Conservation (phyloP, 2,113 vertebrate genomes). For the Sitta europaea region DNA sequence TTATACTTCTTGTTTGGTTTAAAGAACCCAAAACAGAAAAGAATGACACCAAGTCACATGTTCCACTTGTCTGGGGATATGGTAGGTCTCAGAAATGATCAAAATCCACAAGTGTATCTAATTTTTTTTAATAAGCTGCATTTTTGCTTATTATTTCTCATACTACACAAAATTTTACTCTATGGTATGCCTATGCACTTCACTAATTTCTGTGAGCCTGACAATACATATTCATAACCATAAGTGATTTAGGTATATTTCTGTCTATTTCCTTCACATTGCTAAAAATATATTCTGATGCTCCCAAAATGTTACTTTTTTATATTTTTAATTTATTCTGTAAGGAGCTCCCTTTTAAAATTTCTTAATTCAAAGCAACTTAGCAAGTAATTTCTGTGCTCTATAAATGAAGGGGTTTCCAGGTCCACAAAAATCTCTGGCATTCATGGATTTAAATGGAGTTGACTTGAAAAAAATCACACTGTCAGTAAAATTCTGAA, state of each 20-base stretch:
- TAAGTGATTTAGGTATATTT: neutral
- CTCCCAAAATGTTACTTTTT: neutral
- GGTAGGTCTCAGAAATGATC: neutral
- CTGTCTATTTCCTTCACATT: neutral
- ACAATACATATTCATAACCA: neutral
- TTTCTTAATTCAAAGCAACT: neutral
- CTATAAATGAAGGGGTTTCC: neutral
- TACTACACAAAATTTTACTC: neutral
- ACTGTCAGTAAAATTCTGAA: neutral
- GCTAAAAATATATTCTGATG: neutral
- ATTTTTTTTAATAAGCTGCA: neutral
- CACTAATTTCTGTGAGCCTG: neutral
- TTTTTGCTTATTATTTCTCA: neutral
- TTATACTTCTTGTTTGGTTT: neutral
- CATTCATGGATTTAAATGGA: neutral
- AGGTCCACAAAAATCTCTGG: neutral
- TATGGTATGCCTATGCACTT: neutral
- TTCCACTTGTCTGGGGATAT: neutral
- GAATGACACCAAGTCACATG: neutral
- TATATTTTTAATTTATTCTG: neutral
- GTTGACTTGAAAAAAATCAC: neutral
- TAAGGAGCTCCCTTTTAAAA: neutral
- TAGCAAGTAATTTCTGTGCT: neutral
- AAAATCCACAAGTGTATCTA: neutral
- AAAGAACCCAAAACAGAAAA: neutral